Evolutionary conservation across 2,113 vertebrate species (phyloP), one percentile per base, ranked within the genome.

Genomic region (Mirounga angustirostris): DNA sequence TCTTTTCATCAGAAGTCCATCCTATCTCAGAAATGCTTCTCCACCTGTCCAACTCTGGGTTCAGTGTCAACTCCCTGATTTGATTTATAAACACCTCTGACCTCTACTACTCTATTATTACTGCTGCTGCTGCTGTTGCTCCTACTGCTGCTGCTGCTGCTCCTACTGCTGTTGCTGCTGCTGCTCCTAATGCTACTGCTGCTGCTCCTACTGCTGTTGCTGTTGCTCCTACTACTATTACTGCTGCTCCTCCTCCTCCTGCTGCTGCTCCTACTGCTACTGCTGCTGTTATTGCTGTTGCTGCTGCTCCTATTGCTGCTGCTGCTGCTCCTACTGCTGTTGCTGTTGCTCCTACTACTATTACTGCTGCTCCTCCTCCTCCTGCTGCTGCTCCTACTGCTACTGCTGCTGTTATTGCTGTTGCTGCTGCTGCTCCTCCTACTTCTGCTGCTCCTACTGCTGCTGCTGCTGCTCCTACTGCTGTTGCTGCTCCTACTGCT

Each of bases 391-490:
- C 33, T 58, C 3, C 73, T 46, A 13, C 36, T 40, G 36, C 36
- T 40, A 40, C 36, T 40, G 2, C 36, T 40, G 36, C 36, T 40
- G 36, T 3, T 40, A 40, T 3, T 40, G 36, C 36, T 40, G 36
- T 40, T n/a, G 5, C 36, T 8, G 10, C 58, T 43, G 7, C 15
- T 24, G 1, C 4, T 26, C 2, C 30, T 7, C 52, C 14, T 26
- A 4, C 26, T 43, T 9, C 1, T 24, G 3, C 21, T 2, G 0
- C 43, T 30, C 4, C 22, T 30, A 3, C 30, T n/a, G 11, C 52
- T 40, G 28, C 15, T 61, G 1, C 22, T 63, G 3, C 56, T 36
- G 6, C 52, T 36, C 21, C 15, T 61, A 1, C 14, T 61, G 5
- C 54, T 73, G 21, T 11, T 22, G 13, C 63, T 30, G 36, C 36